phyloP scores from a whole-genome alignment of 2,113 vertebrate genomes.

The Microtus richardsoni region DNA sequence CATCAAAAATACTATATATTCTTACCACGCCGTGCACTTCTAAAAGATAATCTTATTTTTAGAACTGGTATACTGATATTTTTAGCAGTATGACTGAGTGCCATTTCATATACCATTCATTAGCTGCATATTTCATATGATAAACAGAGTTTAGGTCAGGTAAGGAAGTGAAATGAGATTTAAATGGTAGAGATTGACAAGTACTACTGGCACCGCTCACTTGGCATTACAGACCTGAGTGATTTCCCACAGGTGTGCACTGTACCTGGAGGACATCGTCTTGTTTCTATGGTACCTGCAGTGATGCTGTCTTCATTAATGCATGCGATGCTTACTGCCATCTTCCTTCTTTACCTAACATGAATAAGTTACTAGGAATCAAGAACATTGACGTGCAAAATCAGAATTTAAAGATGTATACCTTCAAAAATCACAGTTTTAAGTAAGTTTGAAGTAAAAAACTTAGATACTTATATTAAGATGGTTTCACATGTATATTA shows the following conservation, averaged over 20 bases:
- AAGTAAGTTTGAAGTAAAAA: constrained; percentile 33
- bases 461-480: not conserved
- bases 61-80: not conserved
- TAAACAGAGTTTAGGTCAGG: constrained; percentile 34
- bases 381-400: not conserved
- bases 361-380: not conserved
- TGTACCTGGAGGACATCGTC: not conserved
- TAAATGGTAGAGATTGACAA: not conserved
- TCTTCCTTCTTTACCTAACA: not conserved
- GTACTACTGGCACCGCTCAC: constrained; percentile 13
- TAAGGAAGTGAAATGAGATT: not conserved
- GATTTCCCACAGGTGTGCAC: not conserved
- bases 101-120: not conserved
- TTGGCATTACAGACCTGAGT: not conserved
- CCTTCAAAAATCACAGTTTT: constrained; percentile 36
- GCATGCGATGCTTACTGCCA: not conserved
- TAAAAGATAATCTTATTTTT: constrained; percentile 44
- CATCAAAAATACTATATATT: not conserved
- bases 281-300: not conserved
- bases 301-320: not conserved
- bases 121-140: constrained; percentile 46
- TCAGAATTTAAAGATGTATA: not conserved
- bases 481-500: not conserved
- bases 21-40: not conserved
- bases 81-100: constrained; percentile 30